phyloP scores from a whole-genome alignment of 2,113 vertebrate species.

The Etia nguti region DNA sequence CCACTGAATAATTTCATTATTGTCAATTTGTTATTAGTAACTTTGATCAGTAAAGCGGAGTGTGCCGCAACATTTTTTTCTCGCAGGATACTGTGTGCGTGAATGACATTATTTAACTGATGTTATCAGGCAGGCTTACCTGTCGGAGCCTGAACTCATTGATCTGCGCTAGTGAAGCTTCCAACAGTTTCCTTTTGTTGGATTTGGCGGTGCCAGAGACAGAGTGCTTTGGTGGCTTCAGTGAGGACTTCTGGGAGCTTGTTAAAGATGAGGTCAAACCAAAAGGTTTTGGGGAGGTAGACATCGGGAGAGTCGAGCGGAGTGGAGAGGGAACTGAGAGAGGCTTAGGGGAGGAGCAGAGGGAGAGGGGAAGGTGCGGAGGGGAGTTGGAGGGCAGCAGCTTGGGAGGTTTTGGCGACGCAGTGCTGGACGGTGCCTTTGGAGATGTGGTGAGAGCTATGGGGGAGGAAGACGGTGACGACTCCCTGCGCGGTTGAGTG shows the following conservation, averaged over 20 bases:
- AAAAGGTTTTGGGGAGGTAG: constrained; percentile 69
- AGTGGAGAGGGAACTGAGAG: constrained; percentile 71
- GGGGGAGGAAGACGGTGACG: constrained; percentile 67
- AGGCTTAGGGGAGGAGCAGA: constrained; percentile 73
- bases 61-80: background rate
- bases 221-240: constrained; percentile 44
- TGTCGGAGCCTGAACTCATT: constrained; percentile 89
- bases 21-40: background rate
- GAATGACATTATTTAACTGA: background rate
- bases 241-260: constrained; percentile 45
- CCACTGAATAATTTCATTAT: background rate
- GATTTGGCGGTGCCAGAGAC: constrained; percentile 77
- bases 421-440: constrained; percentile 32
- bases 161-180: constrained; percentile 83
- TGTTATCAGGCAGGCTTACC: constrained; percentile 65
- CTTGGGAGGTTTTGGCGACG: constrained; percentile 81
- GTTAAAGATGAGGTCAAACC: constrained; percentile 61
- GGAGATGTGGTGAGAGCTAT: constrained; percentile 65
- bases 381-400: constrained; percentile 66
- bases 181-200: constrained; percentile 91
- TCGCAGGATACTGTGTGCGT: background rate
- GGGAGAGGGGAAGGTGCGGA: constrained; percentile 69
- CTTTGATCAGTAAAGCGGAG: background rate
- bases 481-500: constrained; percentile 84
- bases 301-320: constrained; percentile 44